Evolutionary conservation across 2,888 invertebrate species (phyloP).

Genomic region (Papilio demoleus): DNA sequence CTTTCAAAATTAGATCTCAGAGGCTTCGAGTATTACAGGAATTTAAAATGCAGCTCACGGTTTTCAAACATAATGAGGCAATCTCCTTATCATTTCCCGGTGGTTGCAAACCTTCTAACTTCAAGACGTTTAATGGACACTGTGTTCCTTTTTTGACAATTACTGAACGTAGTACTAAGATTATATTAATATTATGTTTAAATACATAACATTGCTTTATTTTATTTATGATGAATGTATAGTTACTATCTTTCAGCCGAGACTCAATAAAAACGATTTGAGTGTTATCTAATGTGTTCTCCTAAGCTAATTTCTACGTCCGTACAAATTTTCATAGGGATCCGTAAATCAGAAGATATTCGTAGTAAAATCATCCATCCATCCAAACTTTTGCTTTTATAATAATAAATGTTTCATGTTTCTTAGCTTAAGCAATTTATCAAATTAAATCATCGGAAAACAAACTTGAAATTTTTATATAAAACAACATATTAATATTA

Average conservation of each 20-base stretch:
- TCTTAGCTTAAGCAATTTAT: background rate
- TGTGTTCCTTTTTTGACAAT: conserved; percentile 19
- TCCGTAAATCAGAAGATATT: no score
- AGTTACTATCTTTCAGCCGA: no score
- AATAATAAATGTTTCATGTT: background rate
- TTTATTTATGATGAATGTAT: background rate
- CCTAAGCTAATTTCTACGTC: background rate
- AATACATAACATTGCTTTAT: background rate
- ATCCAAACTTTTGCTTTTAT: no score
- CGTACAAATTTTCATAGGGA: background rate
- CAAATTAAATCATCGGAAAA: background rate
- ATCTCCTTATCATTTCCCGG: conserved; percentile 41
- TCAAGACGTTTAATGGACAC: conserved; percentile 35
- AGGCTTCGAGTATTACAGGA: conserved; percentile 31
- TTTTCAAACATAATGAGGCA: conserved; percentile 40
- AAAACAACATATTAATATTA: background rate
- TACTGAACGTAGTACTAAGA: background rate
- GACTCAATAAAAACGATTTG: no score
- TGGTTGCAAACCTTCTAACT: conserved; percentile 39
- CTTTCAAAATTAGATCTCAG: conserved; percentile 28
- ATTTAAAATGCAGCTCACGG: conserved; percentile 38
- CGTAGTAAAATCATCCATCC: no score
- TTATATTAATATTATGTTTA: conserved; percentile 4
- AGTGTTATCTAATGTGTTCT: background rate
- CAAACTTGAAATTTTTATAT: background rate